These are phyloP conservation scores for Junonia oenone DNA, from an alignment of 2,888 invertebrate species.

Conservation along the genomic window DNA sequence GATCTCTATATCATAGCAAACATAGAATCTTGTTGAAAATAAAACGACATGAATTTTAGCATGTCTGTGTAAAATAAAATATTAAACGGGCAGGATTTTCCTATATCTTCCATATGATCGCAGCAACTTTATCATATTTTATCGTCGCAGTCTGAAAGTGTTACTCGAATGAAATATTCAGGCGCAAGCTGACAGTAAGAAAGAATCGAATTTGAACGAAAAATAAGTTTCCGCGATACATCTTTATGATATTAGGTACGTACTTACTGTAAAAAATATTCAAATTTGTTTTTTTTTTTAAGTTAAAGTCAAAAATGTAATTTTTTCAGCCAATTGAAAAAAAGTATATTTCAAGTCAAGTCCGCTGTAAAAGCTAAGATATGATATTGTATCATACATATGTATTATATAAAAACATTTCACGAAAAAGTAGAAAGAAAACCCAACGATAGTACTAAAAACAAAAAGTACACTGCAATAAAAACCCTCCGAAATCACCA, in stretches of 20 bases:
- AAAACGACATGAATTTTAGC: not conserved
- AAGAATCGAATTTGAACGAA: constrained; percentile 30
- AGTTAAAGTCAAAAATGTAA: no score
- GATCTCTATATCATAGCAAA: no score
- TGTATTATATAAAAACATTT: not conserved
- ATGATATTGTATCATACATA: no score
- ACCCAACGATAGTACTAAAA: no score
- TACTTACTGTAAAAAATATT: not conserved
- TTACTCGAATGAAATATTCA: constrained; percentile 51
- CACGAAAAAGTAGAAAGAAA: no score
- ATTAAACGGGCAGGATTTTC: constrained; percentile 8
- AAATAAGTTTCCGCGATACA: constrained; percentile 14
- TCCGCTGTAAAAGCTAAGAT: no score
- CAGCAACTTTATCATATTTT: constrained; percentile 45
- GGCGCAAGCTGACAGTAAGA: constrained; percentile 50
- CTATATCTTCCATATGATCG: constrained; percentile 22
- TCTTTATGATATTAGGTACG: constrained; percentile 8
- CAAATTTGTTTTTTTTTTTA: no score
- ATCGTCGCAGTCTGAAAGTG: constrained; percentile 38
- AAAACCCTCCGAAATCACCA: constrained; percentile 15
- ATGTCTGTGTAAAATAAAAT: not conserved
- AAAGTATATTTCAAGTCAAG: no score
- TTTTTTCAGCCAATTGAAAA: no score
- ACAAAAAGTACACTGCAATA: not conserved
- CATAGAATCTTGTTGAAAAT: no score